Conservation (phyloP, 2,888 invertebrate genomes). For the Apodemia duryi region DNA sequence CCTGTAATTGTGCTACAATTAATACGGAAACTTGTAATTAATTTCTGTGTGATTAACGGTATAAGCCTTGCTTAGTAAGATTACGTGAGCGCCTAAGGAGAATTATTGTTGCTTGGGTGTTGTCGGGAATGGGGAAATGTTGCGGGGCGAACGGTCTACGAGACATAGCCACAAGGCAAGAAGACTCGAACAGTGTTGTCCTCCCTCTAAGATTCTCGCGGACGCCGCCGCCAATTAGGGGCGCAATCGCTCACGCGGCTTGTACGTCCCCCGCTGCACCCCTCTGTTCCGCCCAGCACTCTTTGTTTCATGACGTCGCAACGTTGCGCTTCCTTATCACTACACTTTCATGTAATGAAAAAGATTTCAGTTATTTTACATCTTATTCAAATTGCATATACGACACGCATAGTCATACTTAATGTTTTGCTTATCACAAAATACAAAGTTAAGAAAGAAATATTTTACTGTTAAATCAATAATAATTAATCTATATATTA, state of each 20-base stretch:
- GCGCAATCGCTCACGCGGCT: constrained; percentile 78
- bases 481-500: no score
- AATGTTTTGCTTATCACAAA: no score
- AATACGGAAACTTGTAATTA: constrained; percentile 78
- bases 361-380: constrained; percentile 58
- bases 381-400: background rate
- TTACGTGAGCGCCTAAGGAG: constrained; percentile 36
- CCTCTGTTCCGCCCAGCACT: constrained; percentile 42
- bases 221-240: constrained; percentile 79
- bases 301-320: constrained; percentile 64
- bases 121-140: constrained; percentile 38
- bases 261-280: constrained; percentile 44
- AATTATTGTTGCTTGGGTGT: constrained; percentile 66
- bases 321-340: constrained; percentile 41
- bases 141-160: constrained; percentile 33
- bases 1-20: constrained; percentile 74
- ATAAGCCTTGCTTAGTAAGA: constrained; percentile 73
- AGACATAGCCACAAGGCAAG: constrained; percentile 53
- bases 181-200: constrained; percentile 65
- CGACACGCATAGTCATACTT: no score
- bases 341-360: constrained; percentile 68
- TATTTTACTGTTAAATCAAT: no score
- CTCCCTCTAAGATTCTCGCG: constrained; percentile 80
- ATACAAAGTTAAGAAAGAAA: no score
- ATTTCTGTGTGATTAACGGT: constrained; percentile 77